phyloP scores from a whole-genome alignment of 2,113 vertebrate genomes.

The Gymnobelideus leadbeateri region DNA sequence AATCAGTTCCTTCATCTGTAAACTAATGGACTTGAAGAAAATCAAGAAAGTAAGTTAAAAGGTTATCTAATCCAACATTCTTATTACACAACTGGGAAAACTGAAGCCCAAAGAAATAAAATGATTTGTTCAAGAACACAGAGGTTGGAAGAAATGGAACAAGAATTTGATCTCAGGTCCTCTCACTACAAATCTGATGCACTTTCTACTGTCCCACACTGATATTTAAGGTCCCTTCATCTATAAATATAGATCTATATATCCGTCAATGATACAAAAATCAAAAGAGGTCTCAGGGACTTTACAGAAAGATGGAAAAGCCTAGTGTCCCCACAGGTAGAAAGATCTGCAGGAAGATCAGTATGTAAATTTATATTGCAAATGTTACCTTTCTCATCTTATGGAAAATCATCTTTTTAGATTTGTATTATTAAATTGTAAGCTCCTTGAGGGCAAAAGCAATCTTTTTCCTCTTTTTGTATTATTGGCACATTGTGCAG shows the following conservation, averaged over 20 bases:
- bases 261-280: background rate
- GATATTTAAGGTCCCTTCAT: background rate
- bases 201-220: background rate
- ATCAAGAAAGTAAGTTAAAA: background rate
- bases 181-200: background rate
- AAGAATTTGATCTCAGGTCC: background rate
- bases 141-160: background rate
- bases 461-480: background rate
- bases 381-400: background rate
- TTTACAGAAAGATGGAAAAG: background rate
- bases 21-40: background rate
- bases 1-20: background rate
- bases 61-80: background rate
- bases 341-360: background rate
- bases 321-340: background rate
- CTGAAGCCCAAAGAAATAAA: background rate
- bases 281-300: background rate
- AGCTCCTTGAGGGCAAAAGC: background rate
- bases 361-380: background rate
- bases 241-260: background rate
- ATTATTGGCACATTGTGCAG: background rate
- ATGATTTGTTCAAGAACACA: background rate
- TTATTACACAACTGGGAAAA: background rate
- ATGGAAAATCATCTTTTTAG: background rate
- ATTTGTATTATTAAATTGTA: background rate